These are phyloP conservation scores for Echiichthys vipera DNA, from an alignment of 2,797 vertebrate species.

Conservation along the genomic window DNA sequence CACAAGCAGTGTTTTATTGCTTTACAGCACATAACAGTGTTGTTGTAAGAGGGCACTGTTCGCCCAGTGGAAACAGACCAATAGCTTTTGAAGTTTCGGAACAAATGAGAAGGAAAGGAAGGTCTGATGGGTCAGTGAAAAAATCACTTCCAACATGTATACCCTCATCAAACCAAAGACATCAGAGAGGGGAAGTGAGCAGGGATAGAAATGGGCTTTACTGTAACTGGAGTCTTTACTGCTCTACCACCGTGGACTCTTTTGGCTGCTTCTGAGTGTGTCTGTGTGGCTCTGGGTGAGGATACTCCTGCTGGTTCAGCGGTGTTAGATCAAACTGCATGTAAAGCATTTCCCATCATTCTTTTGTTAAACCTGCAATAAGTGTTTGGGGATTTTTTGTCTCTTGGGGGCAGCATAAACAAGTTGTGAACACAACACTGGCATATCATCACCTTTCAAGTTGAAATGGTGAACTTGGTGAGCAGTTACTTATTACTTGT, in stretches of 20 bases:
- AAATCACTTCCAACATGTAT: not conserved
- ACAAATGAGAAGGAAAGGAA: not conserved
- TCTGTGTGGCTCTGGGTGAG: not conserved
- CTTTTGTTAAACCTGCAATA: not conserved
- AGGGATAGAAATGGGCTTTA: not conserved
- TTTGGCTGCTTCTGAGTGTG: not conserved
- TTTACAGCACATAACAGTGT: not conserved
- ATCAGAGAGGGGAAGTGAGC: not conserved
- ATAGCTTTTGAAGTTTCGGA: too few species aligned
- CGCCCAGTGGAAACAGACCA: not conserved
- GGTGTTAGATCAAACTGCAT: not conserved
- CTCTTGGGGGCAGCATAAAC: not conserved
- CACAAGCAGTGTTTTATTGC: not conserved
- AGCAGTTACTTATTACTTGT: not conserved
- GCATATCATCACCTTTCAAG: not conserved
- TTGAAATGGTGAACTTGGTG: not conserved
- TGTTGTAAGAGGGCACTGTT: not conserved
- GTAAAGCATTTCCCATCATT: not conserved
- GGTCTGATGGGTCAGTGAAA: not conserved
- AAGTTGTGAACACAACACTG: not conserved
- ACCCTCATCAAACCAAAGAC: slow-evolving; percentile 13
- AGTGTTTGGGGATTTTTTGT: not conserved
- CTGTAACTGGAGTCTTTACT: not conserved
- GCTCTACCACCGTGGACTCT: not conserved
- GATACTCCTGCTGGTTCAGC: not conserved